These are phyloP conservation scores for Hybos culiciformis DNA, from an alignment of 2,888 invertebrate genomes.

Conservation along the genomic window DNA sequence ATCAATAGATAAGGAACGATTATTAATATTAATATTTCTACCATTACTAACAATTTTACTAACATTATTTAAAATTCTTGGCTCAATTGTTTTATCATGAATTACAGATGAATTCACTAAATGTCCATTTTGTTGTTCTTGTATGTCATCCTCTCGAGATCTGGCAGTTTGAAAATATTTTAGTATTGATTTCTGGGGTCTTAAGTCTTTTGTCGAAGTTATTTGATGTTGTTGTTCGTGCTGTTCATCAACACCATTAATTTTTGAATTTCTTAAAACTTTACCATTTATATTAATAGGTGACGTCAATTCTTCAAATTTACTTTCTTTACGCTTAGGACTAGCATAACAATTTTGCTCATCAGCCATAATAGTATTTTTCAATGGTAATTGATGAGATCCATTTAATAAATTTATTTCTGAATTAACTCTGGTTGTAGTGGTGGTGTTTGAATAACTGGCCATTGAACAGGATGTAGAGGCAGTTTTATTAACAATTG, in stretches of 20 bases:
- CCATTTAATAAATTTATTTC: not conserved
- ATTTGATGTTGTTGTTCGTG: slow-evolving; percentile 8
- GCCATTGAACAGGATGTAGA: not conserved
- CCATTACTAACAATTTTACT: not conserved
- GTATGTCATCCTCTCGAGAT: not conserved
- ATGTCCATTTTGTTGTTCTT: too few species aligned
- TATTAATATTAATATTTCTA: not conserved
- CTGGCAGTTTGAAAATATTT: slow-evolving; percentile 8
- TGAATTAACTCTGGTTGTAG: not conserved
- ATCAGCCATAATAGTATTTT: slow-evolving; percentile 16
- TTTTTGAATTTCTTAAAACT: slow-evolving; percentile 5
- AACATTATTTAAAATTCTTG: not conserved
- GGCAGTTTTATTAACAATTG: not conserved
- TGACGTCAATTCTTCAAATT: slow-evolving; percentile 23
- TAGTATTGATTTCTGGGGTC: slow-evolving; percentile 11
- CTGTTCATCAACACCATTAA: slow-evolving; percentile 2
- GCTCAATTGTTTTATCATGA: too few species aligned
- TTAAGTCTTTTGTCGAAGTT: too few species aligned
- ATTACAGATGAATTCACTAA: too few species aligned
- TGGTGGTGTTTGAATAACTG: not conserved
- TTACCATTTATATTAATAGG: not conserved
- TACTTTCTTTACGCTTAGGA: slow-evolving; percentile 36
- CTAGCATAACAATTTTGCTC: slow-evolving; percentile 33
- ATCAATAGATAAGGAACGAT: not conserved
- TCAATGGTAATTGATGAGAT: too few species aligned